Percentiles rank a stretch among this genome's conserved stretches.
Evolutionary conservation across 2,888 invertebrate species (phyloP).

Genomic region (Rhaphigaster nebulosa): DNA sequence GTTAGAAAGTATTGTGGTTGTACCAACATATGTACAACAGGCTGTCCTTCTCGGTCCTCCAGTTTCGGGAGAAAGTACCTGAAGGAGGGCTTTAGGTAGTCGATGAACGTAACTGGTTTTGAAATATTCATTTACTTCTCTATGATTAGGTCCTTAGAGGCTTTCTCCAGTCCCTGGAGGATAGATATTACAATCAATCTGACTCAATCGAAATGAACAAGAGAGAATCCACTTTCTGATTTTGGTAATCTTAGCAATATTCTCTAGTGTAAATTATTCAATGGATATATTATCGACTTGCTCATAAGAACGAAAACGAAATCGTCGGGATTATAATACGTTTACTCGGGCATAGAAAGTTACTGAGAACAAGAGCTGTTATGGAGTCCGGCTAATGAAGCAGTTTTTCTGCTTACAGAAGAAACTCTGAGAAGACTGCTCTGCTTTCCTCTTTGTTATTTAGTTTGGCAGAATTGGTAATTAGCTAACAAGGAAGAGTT

Average conservation of each 20-base stretch:
- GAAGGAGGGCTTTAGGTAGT: neutral
- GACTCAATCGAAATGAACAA: neutral
- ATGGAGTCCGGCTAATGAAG: neutral
- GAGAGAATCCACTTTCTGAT: neutral
- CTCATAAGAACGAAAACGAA: no score
- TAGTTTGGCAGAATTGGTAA: neutral
- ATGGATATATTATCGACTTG: no score
- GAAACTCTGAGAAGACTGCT: neutral
- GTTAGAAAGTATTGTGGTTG: slow-evolving; percentile 29
- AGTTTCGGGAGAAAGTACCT: neutral
- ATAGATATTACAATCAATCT: neutral
- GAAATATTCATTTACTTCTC: neutral
- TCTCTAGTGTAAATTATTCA: no score
- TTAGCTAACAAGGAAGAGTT: neutral
- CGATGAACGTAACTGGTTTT: neutral
- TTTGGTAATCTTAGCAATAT: no score
- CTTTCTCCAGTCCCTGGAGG: neutral
- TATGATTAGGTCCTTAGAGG: neutral
- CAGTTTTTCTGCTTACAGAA: slow-evolving; percentile 39
- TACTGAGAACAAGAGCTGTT: slow-evolving; percentile 14
- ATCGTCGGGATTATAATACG: no score
- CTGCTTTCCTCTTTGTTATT: slow-evolving; percentile 22
- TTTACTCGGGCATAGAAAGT: neutral
- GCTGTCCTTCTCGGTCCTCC: neutral
- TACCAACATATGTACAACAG: neutral